Evolutionary conservation across 2,888 invertebrate species (phyloP).

Genomic region (Parasteatoda lunata): DNA sequence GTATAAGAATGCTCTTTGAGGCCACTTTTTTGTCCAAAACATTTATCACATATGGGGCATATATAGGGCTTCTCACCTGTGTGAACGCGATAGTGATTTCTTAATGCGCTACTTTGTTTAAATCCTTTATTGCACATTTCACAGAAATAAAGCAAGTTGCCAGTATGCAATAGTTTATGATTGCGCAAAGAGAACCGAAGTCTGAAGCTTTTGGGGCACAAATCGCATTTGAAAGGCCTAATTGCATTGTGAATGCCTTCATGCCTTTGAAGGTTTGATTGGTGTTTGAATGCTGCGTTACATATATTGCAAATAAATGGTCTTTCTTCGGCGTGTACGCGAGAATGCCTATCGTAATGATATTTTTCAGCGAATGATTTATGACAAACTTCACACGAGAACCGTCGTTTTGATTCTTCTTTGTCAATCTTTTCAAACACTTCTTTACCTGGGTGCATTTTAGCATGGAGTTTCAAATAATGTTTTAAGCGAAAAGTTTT

Average conservation of each 20-base stretch:
- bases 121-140: conserved; percentile 1
- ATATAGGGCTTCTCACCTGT: conserved; percentile 3
- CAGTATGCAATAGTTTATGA: not conserved
- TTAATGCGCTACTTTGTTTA: not conserved
- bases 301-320: not conserved
- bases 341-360: not conserved
- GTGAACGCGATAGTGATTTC: not conserved
- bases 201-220: not conserved
- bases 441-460: not conserved
- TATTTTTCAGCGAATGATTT: not conserved
- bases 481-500: not conserved
- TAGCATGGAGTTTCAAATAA: not conserved
- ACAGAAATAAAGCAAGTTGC: not conserved
- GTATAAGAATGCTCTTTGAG: conserved; percentile 6
- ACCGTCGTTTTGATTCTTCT: no score
- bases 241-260: not conserved
- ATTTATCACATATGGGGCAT: conserved; percentile 1
- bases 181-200: not conserved
- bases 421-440: not conserved
- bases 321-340: not conserved
- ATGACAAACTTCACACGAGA: not conserved
- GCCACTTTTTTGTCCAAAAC: not conserved
- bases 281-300: not conserved
- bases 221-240: not conserved
- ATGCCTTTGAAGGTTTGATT: not conserved